Evolutionary conservation across 2,888 invertebrate genomes (phyloP), one percentile per base, ranked within the genome.

Genomic region (Sminthurinus aureus): DNA sequence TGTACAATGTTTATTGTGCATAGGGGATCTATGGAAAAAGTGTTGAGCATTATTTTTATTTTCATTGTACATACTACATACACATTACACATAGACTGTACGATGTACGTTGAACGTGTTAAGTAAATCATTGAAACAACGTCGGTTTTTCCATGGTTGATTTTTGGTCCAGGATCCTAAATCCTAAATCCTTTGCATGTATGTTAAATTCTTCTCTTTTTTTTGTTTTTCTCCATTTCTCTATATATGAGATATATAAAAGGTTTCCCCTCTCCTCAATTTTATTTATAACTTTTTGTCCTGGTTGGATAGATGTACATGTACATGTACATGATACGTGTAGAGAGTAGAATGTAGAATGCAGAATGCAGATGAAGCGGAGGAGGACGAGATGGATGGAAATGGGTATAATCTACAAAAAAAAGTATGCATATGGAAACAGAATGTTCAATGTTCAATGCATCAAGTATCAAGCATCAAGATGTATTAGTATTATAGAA

Each of bases 291-390:
- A 79, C 79, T 79, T 79, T 79, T 79, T 77, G 52, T 69, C 38
- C 69, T 69, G 13, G 79, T 69, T 69, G 38, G 38, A 38, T 38
- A 38, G 6, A 38, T 38, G 38, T 38, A 38, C 38, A 38, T 38
- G 38, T 38, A 38, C 38, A 38, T 50, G 18, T 85, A 79, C 84
- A 86, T 85, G n/a, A n/a, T n/a, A n/a, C n/a, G n/a, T n/a, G n/a
- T n/a, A n/a, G n/a, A n/a, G n/a, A n/a, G n/a, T n/a, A n/a, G n/a
- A n/a, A 38, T 38, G 84, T 83, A 85, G 84, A 81, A 78, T 81
- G 78, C 76, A 80, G 83, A 79, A 83, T 79, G 80, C 38, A 38
- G 85, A 84, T 83, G 77, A 78, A 78, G 84, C 75, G 82, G 52
- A 79, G 79, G 76, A 74, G 73, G 77, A 50, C 24, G 69, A 78